Conservation (phyloP, 2,888 invertebrate species). For the Drosophila ezoana region DNA sequence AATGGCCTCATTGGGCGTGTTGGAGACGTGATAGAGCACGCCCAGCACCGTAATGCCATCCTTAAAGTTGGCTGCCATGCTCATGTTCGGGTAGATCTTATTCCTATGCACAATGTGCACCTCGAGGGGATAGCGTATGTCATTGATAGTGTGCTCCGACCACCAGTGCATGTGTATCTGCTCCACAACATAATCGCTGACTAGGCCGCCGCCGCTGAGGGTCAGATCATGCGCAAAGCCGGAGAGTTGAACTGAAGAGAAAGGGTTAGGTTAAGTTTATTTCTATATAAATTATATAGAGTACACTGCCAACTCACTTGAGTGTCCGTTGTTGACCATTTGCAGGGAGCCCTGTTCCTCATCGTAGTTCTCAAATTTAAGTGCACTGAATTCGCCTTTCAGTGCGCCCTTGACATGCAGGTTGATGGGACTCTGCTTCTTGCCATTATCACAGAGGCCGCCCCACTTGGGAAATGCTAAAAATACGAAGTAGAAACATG, state of each 20-base stretch:
- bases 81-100: conserved; percentile 85
- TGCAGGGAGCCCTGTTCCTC: conserved; percentile 69
- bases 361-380: conserved; percentile 81
- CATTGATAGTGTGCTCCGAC: conserved; percentile 92
- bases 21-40: conserved; percentile 87
- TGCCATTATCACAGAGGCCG: conserved; percentile 88
- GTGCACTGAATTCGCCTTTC: conserved; percentile 83
- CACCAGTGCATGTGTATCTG: conserved; percentile 94
- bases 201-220: conserved; percentile 86
- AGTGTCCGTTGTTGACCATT: conserved; percentile 84
- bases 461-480: conserved; percentile 87
- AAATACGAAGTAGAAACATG: conserved; percentile 9
- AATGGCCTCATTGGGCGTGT: conserved; percentile 77
- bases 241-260: conserved; percentile 73
- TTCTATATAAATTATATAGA: no score
- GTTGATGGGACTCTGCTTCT: conserved; percentile 91
- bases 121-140: conserved; percentile 88
- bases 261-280: background rate
- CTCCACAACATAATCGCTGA: conserved; percentile 87
- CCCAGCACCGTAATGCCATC: conserved; percentile 88
- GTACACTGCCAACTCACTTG: conserved; percentile 64
- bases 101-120: conserved; percentile 89
- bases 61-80: conserved; percentile 86
- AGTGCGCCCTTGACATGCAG: conserved; percentile 87
- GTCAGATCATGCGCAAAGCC: conserved; percentile 74